These are phyloP conservation scores for Spisula solida DNA, from an alignment of 2,888 invertebrate species.

Conservation along the genomic window DNA sequence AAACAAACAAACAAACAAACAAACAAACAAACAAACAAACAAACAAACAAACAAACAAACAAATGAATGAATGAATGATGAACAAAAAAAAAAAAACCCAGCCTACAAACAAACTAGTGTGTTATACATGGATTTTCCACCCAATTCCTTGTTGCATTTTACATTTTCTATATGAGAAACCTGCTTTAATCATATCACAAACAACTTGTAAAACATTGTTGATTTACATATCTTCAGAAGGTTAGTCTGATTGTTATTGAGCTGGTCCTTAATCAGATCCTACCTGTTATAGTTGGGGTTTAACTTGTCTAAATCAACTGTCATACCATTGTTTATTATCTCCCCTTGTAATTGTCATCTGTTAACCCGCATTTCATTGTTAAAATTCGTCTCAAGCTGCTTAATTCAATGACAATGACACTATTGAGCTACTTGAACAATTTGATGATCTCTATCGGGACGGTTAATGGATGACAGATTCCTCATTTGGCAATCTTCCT, in stretches of 20 bases:
- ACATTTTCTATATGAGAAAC: neutral
- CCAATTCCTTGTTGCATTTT: too few relatives aligned
- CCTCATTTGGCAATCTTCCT: conserved; percentile 54
- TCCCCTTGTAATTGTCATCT: conserved; percentile 51
- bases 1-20: too few relatives aligned
- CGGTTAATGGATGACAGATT: conserved; percentile 62
- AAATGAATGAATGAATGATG: too few relatives aligned
- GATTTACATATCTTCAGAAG: conserved; percentile 14
- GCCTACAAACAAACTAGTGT: too few relatives aligned
- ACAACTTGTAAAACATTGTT: conserved; percentile 19
- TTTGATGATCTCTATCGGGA: conserved; percentile 62
- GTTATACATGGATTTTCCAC: too few relatives aligned
- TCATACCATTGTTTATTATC: conserved; percentile 42
- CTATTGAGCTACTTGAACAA: conserved; percentile 60
- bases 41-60: too few relatives aligned
- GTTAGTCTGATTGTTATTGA: conserved; percentile 18
- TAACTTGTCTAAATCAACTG: conserved; percentile 32
- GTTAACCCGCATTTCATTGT: conserved; percentile 46
- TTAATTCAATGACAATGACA: conserved; percentile 60
- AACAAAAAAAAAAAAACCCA: too few relatives aligned
- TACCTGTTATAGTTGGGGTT: conserved; percentile 25
- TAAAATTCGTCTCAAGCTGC: conserved; percentile 48
- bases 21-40: too few relatives aligned
- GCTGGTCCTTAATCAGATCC: conserved; percentile 34
- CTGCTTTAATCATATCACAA: conserved; percentile 18